A percentile compares a stretch with the other conserved stretches of the same genome.
These are phyloP conservation scores for Orgyia antiqua DNA, from an alignment of 2,888 invertebrate species.

Conservation along the genomic window DNA sequence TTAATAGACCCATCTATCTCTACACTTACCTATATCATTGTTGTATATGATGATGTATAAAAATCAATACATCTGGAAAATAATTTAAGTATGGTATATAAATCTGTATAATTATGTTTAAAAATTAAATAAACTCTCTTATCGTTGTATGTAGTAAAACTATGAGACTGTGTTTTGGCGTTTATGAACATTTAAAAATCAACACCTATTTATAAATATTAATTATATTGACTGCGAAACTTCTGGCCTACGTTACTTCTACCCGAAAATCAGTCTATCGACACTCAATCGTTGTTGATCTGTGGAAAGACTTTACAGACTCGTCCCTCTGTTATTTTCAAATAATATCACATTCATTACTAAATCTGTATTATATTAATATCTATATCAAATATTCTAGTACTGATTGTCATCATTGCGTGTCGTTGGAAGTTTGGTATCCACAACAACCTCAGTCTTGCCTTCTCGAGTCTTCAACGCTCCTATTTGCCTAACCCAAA, in stretches of 20 bases:
- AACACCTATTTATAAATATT: constrained; percentile 57
- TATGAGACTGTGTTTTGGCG: constrained; percentile 72
- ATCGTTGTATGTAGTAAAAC: constrained; percentile 62
- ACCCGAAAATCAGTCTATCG: constrained; percentile 76
- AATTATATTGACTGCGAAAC: constrained; percentile 62
- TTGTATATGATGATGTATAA: constrained; percentile 76
- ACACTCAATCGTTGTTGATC: constrained; percentile 59
- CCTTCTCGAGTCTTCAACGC: constrained; percentile 17
- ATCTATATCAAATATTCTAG: constrained; percentile 28
- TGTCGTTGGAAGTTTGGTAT: too few relatives aligned
- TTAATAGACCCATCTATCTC: constrained; percentile 75
- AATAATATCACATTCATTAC: constrained; percentile 74
- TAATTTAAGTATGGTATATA: constrained; percentile 74
- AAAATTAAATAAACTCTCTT: constrained; percentile 76
- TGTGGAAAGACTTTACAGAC: constrained; percentile 40
- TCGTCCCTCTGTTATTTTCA: constrained; percentile 46
- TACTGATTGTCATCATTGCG: too few relatives aligned
- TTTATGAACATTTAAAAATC: constrained; percentile 58
- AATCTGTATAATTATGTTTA: constrained; percentile 74
- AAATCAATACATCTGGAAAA: constrained; percentile 77
- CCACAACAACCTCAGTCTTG: background rate
- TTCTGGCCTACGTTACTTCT: constrained; percentile 68
- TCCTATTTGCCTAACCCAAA: constrained; percentile 19
- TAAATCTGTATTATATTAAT: constrained; percentile 39
- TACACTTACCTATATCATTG: constrained; percentile 72